Evolutionary conservation across 2,888 invertebrate species (phyloP), one percentile per base, ranked within the genome.

Genomic region (Pyrgus malvae): DNA sequence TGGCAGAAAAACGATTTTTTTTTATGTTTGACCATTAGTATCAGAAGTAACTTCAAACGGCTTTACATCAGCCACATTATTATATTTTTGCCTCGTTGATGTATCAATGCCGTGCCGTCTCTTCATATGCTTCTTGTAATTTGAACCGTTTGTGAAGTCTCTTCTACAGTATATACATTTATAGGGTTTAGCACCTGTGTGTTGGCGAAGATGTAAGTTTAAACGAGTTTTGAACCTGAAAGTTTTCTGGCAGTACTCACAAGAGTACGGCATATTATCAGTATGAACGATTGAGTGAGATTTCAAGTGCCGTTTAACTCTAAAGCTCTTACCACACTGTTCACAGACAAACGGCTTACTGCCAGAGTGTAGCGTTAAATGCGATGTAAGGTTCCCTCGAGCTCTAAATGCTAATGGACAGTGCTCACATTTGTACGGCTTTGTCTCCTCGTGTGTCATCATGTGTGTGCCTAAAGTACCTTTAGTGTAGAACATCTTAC

Each of bases 401-500:
- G 88, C 84, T n/a, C 84, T 67, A 64, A 90, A 90, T 0, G 86
- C 75, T 72, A 88, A 64, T 0, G 86, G 78, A 62, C 90, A 90
- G 55, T 76, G 86, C 37, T 85, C 84, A 62, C 90, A 90, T 63
- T 90, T 89, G 23, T 68, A 88, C 0, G 83, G 89, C 41, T 83
- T 88, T 0, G 73, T 69, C 0, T 87, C 87, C 31, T 89, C 87
- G 29, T 90, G 90, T 0, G 80, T 86, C 48, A 76, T 66, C 76
- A 90, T 83, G 45, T 90, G 90, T 0, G 85, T 85, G 2, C 81
- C 75, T 0, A 90, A 58, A 0, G 89, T 82, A 0, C 90, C 90
- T 71, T 89, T 89, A 0, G 87, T 89, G 19, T 80, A 90, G 61
- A 90, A 90, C 87, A 87, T 89, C 67, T 90, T 90, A 0, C 90